These are phyloP conservation scores for Steatocranus sp. DNA, from an alignment of 2,797 vertebrate species.

Conservation along the genomic window DNA sequence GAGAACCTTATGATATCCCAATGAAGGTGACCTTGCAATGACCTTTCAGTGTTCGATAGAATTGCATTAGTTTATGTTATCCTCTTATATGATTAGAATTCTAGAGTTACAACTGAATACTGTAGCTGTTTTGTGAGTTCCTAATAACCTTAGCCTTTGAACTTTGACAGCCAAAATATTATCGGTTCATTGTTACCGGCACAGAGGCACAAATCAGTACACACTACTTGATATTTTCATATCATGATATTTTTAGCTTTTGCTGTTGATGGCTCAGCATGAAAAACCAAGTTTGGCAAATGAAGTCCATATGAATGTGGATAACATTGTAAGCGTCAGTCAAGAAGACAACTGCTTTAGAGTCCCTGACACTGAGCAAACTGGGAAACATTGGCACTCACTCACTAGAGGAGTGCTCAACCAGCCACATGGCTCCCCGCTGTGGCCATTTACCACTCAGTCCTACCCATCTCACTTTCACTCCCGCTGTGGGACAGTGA, in stretches of 20 bases:
- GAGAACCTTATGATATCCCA: neutral
- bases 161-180: neutral
- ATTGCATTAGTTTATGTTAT: neutral
- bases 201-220: neutral
- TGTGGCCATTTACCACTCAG: slow-evolving; percentile 63
- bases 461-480: slow-evolving; percentile 53
- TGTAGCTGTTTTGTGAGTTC: neutral
- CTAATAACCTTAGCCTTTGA: neutral
- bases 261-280: neutral
- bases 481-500: slow-evolving; percentile 67
- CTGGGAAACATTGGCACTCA: slow-evolving; percentile 11
- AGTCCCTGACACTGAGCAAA: slow-evolving; percentile 1
- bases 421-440: slow-evolving; percentile 40
- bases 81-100: neutral
- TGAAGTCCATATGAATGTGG: neutral
- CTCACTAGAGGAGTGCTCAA: slow-evolving; percentile 43
- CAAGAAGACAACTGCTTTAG: neutral
- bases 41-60: neutral
- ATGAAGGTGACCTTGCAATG: neutral
- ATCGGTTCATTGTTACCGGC: neutral
- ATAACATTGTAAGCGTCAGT: neutral
- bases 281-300: neutral
- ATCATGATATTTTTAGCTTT: neutral
- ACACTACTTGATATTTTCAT: neutral
- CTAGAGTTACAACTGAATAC: neutral